Evolutionary conservation across 2,113 vertebrate genomes (phyloP), one percentile per base, ranked within the genome.

Genomic region (Oophaga pumilio): DNA sequence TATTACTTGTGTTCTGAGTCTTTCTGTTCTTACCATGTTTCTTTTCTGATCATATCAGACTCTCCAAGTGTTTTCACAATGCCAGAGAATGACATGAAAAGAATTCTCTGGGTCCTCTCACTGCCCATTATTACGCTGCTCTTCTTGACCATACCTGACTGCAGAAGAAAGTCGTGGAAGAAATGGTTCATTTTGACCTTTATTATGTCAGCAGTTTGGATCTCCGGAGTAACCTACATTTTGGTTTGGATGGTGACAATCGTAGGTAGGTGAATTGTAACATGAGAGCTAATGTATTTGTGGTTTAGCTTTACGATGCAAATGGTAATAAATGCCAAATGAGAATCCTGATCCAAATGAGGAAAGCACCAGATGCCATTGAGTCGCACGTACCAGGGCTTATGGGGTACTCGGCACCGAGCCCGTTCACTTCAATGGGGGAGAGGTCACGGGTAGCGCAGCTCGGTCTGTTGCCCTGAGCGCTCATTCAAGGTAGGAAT

Each of bases 201-300:
- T 94, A 15, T 99, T 86, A 97, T 99, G 96, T 97, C 97, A 3
- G 97, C 98, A 73, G 93, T 97, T 66, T 99, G 98, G 98, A 99
- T 99, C 92, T 97, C 97, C 73, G 96, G 92, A 88, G 97, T 99
- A 90, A 99, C 98, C 11, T 99, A 99, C 0, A 9, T 98, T 9
- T 95, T 99, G 64, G 97, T 99, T 88, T 99, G 98, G 98, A 99
- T 99, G 98, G 93, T 99, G 91, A 99, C 97, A 5, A 89, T 99
- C 71, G 95, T 97, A 10, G 98, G 98, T 99, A 94, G 11, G 96
- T 94, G 53, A 79, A 26, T 57, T 78, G 4, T 71, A 17, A 12
- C 6, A 26, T 59, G 1, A 68, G 9, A 0, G 11, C 26, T 26
- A n/a, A 68, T 13, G 43, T 71, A 71, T 68, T 33, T 69, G 9